These are phyloP conservation scores for Camponotus vicinus DNA, from an alignment of 1,140 invertebrate species.

Conservation along the genomic window DNA sequence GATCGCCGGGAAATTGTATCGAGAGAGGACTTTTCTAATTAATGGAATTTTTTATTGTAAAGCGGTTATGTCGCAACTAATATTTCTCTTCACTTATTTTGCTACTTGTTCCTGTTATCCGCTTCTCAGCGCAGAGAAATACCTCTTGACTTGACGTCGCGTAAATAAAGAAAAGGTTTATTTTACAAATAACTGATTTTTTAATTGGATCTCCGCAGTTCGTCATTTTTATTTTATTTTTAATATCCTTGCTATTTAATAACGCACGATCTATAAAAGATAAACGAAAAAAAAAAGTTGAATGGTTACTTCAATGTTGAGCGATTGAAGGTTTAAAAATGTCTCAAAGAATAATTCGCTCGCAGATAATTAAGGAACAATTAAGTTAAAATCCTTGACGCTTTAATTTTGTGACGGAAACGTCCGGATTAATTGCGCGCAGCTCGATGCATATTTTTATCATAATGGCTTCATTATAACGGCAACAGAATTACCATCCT, in stretches of 20 bases:
- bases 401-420: conserved; percentile 20
- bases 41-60: conserved; percentile 46
- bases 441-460: conserved; percentile 41
- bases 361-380: conserved; percentile 38
- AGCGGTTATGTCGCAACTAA: neutral
- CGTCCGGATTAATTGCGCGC: conserved; percentile 15
- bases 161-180: conserved; percentile 6
- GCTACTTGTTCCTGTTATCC: neutral
- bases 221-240: conserved; percentile 21
- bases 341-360: neutral
- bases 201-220: conserved; percentile 31
- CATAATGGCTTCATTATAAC: conserved; percentile 16
- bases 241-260: neutral
- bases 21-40: conserved; percentile 16
- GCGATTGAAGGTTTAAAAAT: neutral
- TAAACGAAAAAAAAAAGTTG: neutral
- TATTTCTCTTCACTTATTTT: neutral
- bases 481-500: conserved; percentile 13
- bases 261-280: neutral
- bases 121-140: neutral
- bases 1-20: neutral
- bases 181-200: conserved; percentile 3
- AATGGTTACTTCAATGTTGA: neutral
- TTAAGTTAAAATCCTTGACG: neutral
- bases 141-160: neutral